These are phyloP conservation scores for Clivina fossor DNA, from an alignment of 2,888 invertebrate species.

Conservation along the genomic window DNA sequence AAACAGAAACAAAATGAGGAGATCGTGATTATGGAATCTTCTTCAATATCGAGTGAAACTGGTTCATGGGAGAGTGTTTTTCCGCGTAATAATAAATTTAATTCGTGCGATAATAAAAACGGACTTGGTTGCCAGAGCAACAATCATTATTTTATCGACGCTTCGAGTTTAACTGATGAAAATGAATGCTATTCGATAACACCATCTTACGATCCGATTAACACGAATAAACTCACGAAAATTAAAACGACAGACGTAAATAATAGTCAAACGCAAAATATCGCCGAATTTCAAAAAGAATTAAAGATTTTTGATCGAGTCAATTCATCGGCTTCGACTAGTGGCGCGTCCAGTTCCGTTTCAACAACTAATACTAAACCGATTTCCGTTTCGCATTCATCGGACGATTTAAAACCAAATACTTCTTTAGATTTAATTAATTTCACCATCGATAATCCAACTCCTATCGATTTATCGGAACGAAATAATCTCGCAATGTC, in stretches of 20 bases:
- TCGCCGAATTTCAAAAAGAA: conserved; percentile 48
- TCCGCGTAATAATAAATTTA: too few relatives aligned
- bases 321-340: conserved; percentile 1
- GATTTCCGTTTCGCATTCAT: conserved; percentile 19
- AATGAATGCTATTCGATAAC: conserved; percentile 51
- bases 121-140: background rate
- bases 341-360: conserved; percentile 11
- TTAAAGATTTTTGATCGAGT: conserved; percentile 41
- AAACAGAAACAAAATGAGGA: conserved; percentile 65
- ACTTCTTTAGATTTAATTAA: too few relatives aligned
- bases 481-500: too few relatives aligned
- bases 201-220: too few relatives aligned
- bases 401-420: conserved; percentile 24
- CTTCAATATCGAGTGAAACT: conserved; percentile 65
- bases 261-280: conserved; percentile 29
- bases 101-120: conserved; percentile 6
- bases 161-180: conserved; percentile 73
- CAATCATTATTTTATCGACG: conserved; percentile 72
- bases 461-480: too few relatives aligned
- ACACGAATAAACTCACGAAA: conserved; percentile 20
- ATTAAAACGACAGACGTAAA: conserved; percentile 22
- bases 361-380: background rate
- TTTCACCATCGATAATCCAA: too few relatives aligned
- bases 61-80: conserved; percentile 67
- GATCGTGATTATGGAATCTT: conserved; percentile 63